Percentiles rank a stretch among this genome's conserved stretches.
Conservation (phyloP, 1,140 invertebrate genomes). For the Tetragonula clypearis region DNA sequence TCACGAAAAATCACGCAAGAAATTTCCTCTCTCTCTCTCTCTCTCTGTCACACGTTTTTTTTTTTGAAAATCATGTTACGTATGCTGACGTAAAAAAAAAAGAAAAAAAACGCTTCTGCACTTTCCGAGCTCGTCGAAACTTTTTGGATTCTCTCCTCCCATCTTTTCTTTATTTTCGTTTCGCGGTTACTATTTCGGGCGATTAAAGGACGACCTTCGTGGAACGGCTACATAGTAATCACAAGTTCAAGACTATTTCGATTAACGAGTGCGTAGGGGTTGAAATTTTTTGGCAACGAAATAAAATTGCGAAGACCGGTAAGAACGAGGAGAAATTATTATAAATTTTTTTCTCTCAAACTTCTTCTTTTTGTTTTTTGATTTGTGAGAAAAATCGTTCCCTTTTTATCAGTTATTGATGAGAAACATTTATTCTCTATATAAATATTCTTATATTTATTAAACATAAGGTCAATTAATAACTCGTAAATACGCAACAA, state of each 20-base stretch:
- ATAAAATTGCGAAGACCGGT: background rate
- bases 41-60: background rate
- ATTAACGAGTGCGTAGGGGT: background rate
- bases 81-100: constrained; percentile 17
- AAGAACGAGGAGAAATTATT: background rate
- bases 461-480: no score
- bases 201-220: background rate
- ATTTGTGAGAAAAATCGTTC: background rate
- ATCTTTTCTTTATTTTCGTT: background rate
- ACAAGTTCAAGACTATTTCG: background rate
- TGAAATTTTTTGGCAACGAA: no score
- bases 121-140: background rate
- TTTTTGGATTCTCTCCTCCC: background rate
- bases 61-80: background rate
- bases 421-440: background rate
- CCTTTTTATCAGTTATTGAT: background rate
- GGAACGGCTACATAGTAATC: background rate
- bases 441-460: no score
- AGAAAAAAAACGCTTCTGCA: background rate
- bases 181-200: background rate
- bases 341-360: background rate
- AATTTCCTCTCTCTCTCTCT: background rate
- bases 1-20: background rate
- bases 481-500: no score
- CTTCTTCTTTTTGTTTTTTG: background rate